Base-by-base conservation (phyloP, 92 coral and sea anemone genomes). In the Parazoanthus atlanticus region DNA sequence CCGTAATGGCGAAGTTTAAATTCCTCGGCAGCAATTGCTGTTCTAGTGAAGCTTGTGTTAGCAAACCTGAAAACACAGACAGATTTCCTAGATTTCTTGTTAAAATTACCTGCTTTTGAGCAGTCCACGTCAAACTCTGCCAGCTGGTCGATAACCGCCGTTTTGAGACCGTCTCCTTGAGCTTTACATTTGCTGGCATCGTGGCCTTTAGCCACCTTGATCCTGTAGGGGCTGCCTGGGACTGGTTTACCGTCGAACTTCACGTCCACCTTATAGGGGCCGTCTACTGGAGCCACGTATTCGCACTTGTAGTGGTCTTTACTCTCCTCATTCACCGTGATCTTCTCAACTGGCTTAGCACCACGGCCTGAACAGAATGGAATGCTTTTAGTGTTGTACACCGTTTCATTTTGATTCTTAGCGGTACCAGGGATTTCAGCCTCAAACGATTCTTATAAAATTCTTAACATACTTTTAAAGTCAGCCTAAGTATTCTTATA, bases 101-200 rank as follows among this genome's bases (percentile, higher is more conserved):
- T 33, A 54, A 70, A 32, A 84, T 69, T 86, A 94, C 96, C 99
- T 71, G 99, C 99, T 90, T 94, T 88, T 29, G 94, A 93, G 80
- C 97, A 93, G 88, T 97, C 99, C 10, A 97, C 99, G 76, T 96
- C 98, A 78, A 97, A 97, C 84, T 97, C 97, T 0, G 99, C 98
- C 84, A 94, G 89, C 85, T 94, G 93, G 82, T 96, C 96, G 84
- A 96, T 95, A 43, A 89, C 87, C 25, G 98, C 99, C 6, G 92
- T 92, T 89, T 97, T 96, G 83, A 97, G 93, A 0, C 99, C 99
- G 88, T 96, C 97, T 5, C 99, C 99, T 76, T 90, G 90, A 1
- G 99, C 99, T 86, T 93, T 95, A 85, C 98, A 96, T 69, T 97
- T 97, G 81, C 98, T 95, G 21, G 99, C 98, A 33, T 97, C 93